phyloP scores from a whole-genome alignment of 2,888 invertebrate species.

The Brenthis hecate region DNA sequence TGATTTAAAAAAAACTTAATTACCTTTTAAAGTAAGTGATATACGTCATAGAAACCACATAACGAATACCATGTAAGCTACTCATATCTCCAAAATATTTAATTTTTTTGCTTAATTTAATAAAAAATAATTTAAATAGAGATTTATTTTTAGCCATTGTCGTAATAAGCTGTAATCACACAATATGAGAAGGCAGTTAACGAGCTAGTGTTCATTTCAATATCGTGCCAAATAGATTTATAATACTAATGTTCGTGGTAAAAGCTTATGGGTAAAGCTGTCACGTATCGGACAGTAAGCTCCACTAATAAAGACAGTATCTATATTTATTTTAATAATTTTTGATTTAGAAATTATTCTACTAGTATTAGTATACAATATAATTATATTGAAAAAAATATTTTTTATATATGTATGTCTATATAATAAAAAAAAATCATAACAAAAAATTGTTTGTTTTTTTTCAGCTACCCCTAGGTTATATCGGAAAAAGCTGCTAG shows the following conservation, averaged over 20 bases:
- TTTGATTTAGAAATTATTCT: too few species aligned
- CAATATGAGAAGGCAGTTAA: not conserved
- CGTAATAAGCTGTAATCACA: not conserved
- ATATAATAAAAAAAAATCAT: too few species aligned
- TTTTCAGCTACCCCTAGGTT: too few species aligned
- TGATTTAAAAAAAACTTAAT: not conserved
- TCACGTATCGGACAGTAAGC: not conserved
- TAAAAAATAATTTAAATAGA: constrained; percentile 19
- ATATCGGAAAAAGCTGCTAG: too few species aligned
- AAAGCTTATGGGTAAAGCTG: constrained; percentile 2
- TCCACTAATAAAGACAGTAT: not conserved
- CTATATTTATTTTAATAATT: not conserved
- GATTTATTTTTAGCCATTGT: not conserved
- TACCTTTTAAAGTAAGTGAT: constrained; percentile 6
- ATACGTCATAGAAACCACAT: constrained; percentile 7
- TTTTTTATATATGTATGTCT: too few species aligned
- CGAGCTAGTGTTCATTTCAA: not conserved
- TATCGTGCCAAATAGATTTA: not conserved
- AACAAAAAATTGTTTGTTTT: too few species aligned
- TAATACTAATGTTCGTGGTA: not conserved
- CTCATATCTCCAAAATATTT: constrained; percentile 65
- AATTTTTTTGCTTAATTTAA: constrained; percentile 50
- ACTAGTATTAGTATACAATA: too few species aligned
- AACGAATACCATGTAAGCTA: constrained; percentile 36
- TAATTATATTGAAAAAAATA: too few species aligned